Evolutionary conservation across 2,888 invertebrate genomes (phyloP), one percentile per base, ranked within the genome.

Genomic region (Aproaerema taeniolella): DNA sequence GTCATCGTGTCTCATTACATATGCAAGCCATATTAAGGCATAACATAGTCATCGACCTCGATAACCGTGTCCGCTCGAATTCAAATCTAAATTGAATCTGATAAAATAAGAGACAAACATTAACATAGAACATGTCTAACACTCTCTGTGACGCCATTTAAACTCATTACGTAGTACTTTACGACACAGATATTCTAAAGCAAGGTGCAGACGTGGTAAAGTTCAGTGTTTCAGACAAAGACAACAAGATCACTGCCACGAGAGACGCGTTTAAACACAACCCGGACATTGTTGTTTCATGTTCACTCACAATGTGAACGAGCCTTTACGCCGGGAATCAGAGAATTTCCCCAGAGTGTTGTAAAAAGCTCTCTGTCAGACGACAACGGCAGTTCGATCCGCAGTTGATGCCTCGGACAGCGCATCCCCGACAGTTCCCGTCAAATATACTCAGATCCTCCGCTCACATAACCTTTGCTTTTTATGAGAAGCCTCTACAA

Each of bases 331-430:
- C 55, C 61, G 52, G 59, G 74, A 76, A 76, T 81, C 74, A 70
- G 60, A 52, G 69, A 67, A 85, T 83, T 83, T 85, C 85, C 85
- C 83, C 43, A 34, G 83, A 75, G 85, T 70, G 70, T 62, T 66
- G 67, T 85, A 80, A 77, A 76, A 72, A 61, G 58, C 64, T 61
- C 61, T 64, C 59, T 53, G 71, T 71, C 69, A 65, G 69, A 62
- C 65, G 64, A 70, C 67, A 65, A 62, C 65, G 65, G 61, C 58
- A 68, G 65, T 77, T 74, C 65, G 63, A 64, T 69, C 58, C 64
- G 49, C 53, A 62, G 63, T 75, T 67, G 75, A 78, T 74, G 67
- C 56, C 45, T 57, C 55, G 52, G 58, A 57, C 55, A 49, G 35
- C 46, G 53, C 57, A 48, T 52, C 39, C 31, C 39, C 38, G 51